Percentiles rank a stretch among this genome's conserved stretches.
These are phyloP conservation scores for Illadopsis cleaveri DNA, from an alignment of 2,113 vertebrate genomes.

Conservation along the genomic window DNA sequence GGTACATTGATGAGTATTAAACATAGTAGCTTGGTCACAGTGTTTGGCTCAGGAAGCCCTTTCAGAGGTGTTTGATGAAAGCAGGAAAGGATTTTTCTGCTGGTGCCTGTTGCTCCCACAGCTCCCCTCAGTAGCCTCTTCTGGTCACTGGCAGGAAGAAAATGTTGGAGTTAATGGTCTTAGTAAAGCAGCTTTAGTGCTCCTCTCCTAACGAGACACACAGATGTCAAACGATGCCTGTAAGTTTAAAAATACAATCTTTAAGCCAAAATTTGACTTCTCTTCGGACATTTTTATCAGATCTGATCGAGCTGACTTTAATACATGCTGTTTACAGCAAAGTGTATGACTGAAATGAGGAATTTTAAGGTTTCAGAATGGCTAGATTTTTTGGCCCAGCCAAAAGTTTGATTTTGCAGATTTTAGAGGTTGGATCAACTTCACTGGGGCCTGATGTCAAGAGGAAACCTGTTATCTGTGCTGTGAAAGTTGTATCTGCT, in stretches of 20 bases:
- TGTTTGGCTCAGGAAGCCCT: constrained; percentile 22
- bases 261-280: background rate
- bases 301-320: background rate
- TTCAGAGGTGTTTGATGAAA: background rate
- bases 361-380: background rate
- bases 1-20: background rate
- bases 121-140: background rate
- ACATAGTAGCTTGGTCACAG: background rate
- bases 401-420: background rate
- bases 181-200: background rate
- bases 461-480: constrained; percentile 26
- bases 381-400: background rate
- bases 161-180: background rate
- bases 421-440: background rate
- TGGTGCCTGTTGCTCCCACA: background rate
- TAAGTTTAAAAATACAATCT: background rate
- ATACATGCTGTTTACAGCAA: background rate
- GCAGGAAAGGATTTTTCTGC: constrained; percentile 16
- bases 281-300: background rate
- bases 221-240: background rate
- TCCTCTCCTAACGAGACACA: background rate
- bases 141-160: background rate
- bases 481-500: constrained; percentile 1
- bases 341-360: background rate
- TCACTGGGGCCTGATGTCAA: background rate